Conservation (phyloP, 2,797 vertebrate species). For the Lagocephalus sceleratus region DNA sequence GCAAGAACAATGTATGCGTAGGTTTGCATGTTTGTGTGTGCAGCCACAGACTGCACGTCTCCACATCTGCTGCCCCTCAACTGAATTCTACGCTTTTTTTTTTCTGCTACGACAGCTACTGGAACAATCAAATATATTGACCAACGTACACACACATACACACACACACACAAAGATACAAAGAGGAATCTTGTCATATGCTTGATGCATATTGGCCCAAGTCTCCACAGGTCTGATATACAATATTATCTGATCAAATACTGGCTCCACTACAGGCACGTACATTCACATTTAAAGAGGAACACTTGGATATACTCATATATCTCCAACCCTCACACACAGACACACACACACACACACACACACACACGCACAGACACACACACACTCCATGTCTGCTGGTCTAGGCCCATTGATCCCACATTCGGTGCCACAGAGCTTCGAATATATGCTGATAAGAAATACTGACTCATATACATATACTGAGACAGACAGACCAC, state of each 20-base stretch:
- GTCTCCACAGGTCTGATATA: conserved; percentile 35
- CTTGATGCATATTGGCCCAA: conserved; percentile 39
- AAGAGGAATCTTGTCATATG: conserved; percentile 36
- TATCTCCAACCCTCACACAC: not conserved
- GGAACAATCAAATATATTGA: conserved; percentile 71
- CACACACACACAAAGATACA: conserved; percentile 31
- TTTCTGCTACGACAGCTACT: conserved; percentile 46
- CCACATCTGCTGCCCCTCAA: conserved; percentile 46
- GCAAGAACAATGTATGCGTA: conserved; percentile 2
- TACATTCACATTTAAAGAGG: conserved; percentile 21
- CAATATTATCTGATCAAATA: conserved; percentile 57
- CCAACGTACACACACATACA: conserved; percentile 35
- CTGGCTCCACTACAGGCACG: conserved; percentile 41
- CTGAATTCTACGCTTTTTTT: conserved; percentile 52
- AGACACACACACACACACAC: conserved; percentile 15
- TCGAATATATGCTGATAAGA: conserved; percentile 44
- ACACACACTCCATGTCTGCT: conserved; percentile 33
- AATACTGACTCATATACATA: conserved; percentile 18
- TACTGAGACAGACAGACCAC: conserved; percentile 1
- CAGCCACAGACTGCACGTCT: conserved; percentile 52
- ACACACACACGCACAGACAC: conserved; percentile 14
- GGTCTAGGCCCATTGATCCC: conserved; percentile 58
- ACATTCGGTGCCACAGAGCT: conserved; percentile 43
- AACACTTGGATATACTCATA: conserved; percentile 8
- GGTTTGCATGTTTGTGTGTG: conserved; percentile 9